phyloP scores from a whole-genome alignment of 2,888 invertebrate genomes.

The Latheticus oryzae region DNA sequence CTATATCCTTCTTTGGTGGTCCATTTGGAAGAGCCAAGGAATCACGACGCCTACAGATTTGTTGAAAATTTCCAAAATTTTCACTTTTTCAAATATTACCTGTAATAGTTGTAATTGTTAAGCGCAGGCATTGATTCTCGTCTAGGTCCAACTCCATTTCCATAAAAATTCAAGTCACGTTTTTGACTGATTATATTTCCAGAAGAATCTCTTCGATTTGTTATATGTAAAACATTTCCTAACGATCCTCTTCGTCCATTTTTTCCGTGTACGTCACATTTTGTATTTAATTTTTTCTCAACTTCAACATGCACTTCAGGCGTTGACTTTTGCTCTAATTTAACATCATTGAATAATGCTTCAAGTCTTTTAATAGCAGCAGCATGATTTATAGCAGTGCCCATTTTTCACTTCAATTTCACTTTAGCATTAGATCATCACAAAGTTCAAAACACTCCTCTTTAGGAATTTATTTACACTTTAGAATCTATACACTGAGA shows the following conservation, averaged over 20 bases:
- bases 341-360: conserved; percentile 77
- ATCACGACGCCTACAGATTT: conserved; percentile 69
- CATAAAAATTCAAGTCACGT: conserved; percentile 51
- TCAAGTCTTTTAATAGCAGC: conserved; percentile 79
- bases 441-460: conserved; percentile 19
- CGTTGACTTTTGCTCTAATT: conserved; percentile 66
- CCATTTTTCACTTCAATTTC: conserved; percentile 50
- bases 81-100: conserved; percentile 47
- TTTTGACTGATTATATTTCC: conserved; percentile 62
- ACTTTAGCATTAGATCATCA: conserved; percentile 5
- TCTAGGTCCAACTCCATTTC: conserved; percentile 67
- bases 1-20: conserved; percentile 70
- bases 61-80: conserved; percentile 4
- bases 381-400: conserved; percentile 71
- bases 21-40: conserved; percentile 72
- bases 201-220: conserved; percentile 72
- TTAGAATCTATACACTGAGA: conserved; percentile 31
- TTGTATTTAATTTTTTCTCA: conserved; percentile 72
- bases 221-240: conserved; percentile 66
- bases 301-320: conserved; percentile 63
- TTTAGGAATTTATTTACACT: conserved; percentile 30
- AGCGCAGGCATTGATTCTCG: conserved; percentile 66
- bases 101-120: conserved; percentile 55
- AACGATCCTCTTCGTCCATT: conserved; percentile 69
- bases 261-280: conserved; percentile 79